Evolutionary conservation across 2,113 vertebrate species (phyloP).

Genomic region (Delphinus delphis): DNA sequence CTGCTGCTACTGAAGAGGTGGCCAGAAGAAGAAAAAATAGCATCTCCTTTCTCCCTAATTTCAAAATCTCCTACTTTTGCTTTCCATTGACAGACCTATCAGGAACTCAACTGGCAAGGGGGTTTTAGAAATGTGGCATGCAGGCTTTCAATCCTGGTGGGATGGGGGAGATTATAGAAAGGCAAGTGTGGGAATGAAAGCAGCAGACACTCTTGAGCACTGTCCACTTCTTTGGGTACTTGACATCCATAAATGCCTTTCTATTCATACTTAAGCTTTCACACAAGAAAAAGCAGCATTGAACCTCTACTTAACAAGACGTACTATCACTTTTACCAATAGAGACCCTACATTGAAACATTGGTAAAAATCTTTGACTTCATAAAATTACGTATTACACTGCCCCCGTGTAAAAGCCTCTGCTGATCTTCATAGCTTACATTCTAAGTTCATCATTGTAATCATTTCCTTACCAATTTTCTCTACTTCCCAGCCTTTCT

Average conservation of each 20-base stretch:
- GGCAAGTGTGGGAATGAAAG: neutral
- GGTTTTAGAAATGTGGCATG: neutral
- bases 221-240: neutral
- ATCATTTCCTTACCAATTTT: neutral
- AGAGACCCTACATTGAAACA: neutral
- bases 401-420: neutral
- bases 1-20: neutral
- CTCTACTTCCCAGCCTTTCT: neutral
- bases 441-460: neutral
- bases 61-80: neutral
- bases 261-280: neutral
- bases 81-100: neutral
- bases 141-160: neutral
- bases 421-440: neutral
- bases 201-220: neutral
- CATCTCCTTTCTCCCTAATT: neutral
- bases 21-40: neutral
- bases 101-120: neutral
- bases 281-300: neutral
- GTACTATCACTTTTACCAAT: neutral
- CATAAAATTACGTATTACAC: neutral
- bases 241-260: neutral
- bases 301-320: neutral
- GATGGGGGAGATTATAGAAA: neutral
- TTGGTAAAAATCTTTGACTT: neutral